Evolutionary conservation across 2,888 invertebrate species (phyloP).

Genomic region (Acanthosepion lycidas): DNA sequence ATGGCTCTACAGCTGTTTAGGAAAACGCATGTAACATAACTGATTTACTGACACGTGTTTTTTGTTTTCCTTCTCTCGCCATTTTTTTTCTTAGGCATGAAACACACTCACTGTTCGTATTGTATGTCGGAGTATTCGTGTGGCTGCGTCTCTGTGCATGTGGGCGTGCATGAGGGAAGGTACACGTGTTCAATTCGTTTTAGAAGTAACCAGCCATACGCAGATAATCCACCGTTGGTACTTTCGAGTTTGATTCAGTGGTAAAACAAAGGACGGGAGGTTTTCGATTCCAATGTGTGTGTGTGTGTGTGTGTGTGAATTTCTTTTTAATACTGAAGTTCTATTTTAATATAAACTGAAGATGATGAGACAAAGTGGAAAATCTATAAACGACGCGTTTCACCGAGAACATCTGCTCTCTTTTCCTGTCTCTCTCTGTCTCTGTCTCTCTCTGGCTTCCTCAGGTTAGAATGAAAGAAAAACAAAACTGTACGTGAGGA

Average conservation of each 20-base stretch:
- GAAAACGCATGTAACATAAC: not conserved
- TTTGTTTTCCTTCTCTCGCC: not conserved
- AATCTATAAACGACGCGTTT: too few relatives aligned
- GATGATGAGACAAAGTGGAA: too few relatives aligned
- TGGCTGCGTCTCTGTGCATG: not conserved
- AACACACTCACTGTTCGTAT: not conserved
- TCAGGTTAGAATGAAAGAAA: too few relatives aligned
- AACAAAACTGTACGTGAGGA: too few relatives aligned
- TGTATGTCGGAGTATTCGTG: not conserved
- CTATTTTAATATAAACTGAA: too few relatives aligned
- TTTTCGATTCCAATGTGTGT: not conserved
- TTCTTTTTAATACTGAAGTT: too few relatives aligned
- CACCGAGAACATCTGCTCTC: too few relatives aligned
- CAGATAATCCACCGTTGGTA: not conserved
- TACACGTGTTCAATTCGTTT: constrained; percentile 18
- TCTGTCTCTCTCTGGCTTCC: too few relatives aligned
- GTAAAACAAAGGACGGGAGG: not conserved
- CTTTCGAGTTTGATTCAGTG: not conserved
- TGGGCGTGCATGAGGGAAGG: not conserved
- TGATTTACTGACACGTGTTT: not conserved
- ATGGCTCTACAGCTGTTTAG: not conserved
- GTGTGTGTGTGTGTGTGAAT: too few relatives aligned
- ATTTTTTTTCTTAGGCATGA: not conserved
- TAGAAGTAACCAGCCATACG: not conserved
- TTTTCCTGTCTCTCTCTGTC: too few relatives aligned